phyloP scores from a whole-genome alignment of 2,797 vertebrate genomes.

The Staurois parvus region DNA sequence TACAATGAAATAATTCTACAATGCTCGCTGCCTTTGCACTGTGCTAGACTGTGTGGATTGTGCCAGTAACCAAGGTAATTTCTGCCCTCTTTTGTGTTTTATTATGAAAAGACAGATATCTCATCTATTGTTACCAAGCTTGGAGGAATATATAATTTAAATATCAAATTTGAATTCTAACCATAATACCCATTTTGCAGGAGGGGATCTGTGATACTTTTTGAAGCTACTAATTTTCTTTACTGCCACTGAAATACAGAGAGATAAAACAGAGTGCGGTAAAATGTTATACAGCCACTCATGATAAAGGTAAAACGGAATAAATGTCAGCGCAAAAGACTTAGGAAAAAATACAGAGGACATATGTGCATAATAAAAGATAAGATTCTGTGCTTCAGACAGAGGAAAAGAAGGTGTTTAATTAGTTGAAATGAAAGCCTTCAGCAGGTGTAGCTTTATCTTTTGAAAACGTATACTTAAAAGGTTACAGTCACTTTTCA shows the following conservation, averaged over 20 bases:
- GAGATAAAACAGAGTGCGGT: constrained; percentile 28
- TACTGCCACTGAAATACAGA: constrained; percentile 16
- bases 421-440: not conserved
- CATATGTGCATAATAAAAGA: not conserved
- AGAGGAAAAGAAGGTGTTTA: not conserved
- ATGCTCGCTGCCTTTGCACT: not conserved
- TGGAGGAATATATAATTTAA: constrained; percentile 32
- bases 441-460: not conserved
- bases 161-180: constrained; percentile 40
- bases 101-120: constrained; percentile 27
- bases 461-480: not conserved
- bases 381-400: not conserved
- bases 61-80: constrained; percentile 45
- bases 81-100: constrained; percentile 27
- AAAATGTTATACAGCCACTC: constrained; percentile 7
- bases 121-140: constrained; percentile 27
- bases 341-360: not conserved
- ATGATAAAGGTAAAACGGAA: not conserved
- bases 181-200: constrained; percentile 15
- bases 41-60: not conserved
- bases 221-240: constrained; percentile 32
- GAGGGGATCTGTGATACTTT: not conserved
- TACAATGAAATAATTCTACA: not conserved
- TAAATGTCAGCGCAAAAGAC: not conserved
- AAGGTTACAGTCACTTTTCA: no score